Conservation (phyloP, 2,888 invertebrate genomes). For the Dermolepida albohirtum region DNA sequence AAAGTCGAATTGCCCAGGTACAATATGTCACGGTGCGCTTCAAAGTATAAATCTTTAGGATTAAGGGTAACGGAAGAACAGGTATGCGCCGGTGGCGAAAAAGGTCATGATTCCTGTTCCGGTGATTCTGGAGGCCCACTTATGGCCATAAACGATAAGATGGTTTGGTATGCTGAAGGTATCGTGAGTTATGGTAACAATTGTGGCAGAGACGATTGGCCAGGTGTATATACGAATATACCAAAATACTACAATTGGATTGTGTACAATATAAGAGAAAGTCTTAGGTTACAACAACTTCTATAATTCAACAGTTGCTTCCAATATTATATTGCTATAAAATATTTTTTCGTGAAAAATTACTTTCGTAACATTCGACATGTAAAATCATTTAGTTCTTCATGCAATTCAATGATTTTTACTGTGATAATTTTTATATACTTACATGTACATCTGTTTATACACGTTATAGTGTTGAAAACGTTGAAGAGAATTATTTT, state of each 20-base stretch:
- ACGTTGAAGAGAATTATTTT: not conserved
- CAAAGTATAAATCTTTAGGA: constrained; percentile 66
- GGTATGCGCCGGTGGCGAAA: constrained; percentile 78
- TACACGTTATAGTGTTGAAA: constrained; percentile 28
- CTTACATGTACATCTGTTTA: not conserved
- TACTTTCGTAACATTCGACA: not conserved
- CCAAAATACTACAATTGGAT: constrained; percentile 74
- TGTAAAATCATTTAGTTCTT: not conserved
- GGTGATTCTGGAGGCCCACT: constrained; percentile 86
- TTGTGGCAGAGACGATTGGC: constrained; percentile 76
- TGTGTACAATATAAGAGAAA: constrained; percentile 52
- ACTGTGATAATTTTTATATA: not conserved
- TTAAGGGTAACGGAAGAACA: constrained; percentile 70
- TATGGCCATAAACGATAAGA: constrained; percentile 67
- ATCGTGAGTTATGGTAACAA: constrained; percentile 78
- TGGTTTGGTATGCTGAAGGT: constrained; percentile 73
- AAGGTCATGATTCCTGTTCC: constrained; percentile 77
- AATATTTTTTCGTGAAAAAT: not conserved
- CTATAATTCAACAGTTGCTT: not conserved
- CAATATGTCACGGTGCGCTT: constrained; percentile 67
- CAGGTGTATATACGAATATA: constrained; percentile 77
- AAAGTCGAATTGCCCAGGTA: constrained; percentile 73
- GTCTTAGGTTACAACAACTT: not conserved
- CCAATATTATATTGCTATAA: not conserved
- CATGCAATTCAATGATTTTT: not conserved